Evolutionary conservation across 2,113 vertebrate species (phyloP).

Genomic region (Syngnathus scovelli): DNA sequence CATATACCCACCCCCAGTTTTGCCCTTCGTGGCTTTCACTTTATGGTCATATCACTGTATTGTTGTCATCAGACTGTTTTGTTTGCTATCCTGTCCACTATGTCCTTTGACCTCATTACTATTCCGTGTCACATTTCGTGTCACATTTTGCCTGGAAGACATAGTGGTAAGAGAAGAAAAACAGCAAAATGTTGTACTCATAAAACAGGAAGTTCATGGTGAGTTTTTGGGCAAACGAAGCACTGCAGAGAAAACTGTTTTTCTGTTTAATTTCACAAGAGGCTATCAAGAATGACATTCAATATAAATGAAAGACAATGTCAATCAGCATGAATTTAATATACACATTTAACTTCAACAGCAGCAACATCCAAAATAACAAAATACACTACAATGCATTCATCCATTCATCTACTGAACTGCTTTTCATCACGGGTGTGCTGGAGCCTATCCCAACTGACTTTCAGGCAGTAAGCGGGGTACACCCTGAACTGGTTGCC

Average conservation of each 20-base stretch:
- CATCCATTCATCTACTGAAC: too few species aligned
- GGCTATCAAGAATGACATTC: background rate
- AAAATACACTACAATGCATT: background rate
- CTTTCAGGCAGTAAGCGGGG: too few species aligned
- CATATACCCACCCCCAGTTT: slow-evolving; percentile 19
- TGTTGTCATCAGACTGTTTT: slow-evolving; percentile 4
- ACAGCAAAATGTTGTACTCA: background rate
- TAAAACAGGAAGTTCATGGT: background rate
- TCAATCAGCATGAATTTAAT: background rate
- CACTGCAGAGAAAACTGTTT: background rate
- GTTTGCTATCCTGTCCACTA: background rate
- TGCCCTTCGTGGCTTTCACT: slow-evolving; percentile 17
- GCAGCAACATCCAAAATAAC: background rate
- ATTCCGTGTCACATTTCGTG: background rate
- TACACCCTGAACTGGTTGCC: too few species aligned
- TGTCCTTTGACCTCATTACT: background rate
- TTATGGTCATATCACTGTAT: slow-evolving; percentile 13
- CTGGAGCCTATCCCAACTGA: too few species aligned
- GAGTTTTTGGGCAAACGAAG: background rate
- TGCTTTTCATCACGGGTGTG: too few species aligned
- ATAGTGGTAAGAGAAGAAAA: background rate
- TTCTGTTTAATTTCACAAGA: background rate
- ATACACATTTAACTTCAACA: background rate
- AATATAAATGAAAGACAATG: background rate
- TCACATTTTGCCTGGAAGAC: background rate